Evolutionary conservation across 2,797 vertebrate genomes (phyloP), one percentile per base, ranked within the genome.

Genomic region (Pangasius larnaudii): DNA sequence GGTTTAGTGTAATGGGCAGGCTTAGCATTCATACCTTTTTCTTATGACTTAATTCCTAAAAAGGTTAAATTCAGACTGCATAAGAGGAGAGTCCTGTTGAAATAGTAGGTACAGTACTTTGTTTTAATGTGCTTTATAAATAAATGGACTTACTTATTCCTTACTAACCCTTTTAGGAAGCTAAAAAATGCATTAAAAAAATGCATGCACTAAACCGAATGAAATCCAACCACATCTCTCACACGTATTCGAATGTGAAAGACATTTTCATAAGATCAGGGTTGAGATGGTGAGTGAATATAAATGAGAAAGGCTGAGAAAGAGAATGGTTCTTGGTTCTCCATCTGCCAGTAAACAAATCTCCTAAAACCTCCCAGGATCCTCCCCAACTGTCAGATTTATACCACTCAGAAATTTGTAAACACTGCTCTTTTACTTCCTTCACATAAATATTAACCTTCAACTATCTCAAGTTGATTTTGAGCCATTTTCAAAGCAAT

Each of bases 311-410:
- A 56, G 51, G n/a, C 8, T 22, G n/a, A 33, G 77, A 36, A 79
- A 19, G 75, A 22, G 18, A 33, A 33, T 19, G 9, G 18, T 33
- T 33, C 2, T 53, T 46, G 46, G 7, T 79, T 56, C n/a, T 56
- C 75, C 49, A 80, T 59, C 19, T 84, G 79, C 59, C 86, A 74
- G 61, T 33, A 14, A 65, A 56, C 59, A 67, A 86, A 71, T 33
- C 53, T 79, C 49, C 30, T 53, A 19, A 33, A 71, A 82, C 33
- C 86, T 82, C 53, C 27, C 51, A 22, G 24, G 61, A 72, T 87
- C 65, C 61, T 69, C 27, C 36, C 58, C 81, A 88, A n/a, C 30
- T 88, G 87, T 65, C 58, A 49, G n/a, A 75, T 59, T 80, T 2
- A 58, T 36, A 80, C 53, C 9, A 24, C 30, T 39, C 14, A 33